These are phyloP conservation scores for Drosophila heteroneura DNA, from an alignment of 2,888 invertebrate genomes.

Conservation along the genomic window DNA sequence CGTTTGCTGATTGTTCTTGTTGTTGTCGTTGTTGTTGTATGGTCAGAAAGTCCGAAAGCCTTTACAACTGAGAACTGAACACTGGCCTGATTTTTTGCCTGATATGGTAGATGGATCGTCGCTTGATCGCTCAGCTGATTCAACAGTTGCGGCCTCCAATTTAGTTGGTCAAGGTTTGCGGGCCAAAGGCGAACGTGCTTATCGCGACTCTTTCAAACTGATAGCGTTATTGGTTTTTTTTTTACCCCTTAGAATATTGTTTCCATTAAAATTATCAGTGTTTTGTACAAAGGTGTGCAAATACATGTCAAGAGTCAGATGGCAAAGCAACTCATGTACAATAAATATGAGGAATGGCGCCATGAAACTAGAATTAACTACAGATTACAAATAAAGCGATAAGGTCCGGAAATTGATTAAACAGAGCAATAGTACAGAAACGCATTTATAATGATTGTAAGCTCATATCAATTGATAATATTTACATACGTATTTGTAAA, in stretches of 20 bases:
- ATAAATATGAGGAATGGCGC: slow-evolving; percentile 34
- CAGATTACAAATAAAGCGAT: slow-evolving; percentile 46
- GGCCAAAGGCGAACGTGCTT: slow-evolving; percentile 47
- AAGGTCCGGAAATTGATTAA: slow-evolving; percentile 44
- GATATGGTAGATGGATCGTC: slow-evolving; percentile 32
- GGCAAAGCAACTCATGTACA: slow-evolving; percentile 3
- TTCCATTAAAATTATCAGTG: slow-evolving; percentile 34
- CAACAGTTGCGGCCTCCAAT: slow-evolving; percentile 47
- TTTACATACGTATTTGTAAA: neutral
- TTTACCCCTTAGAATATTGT: slow-evolving; percentile 24
- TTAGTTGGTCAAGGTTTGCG: slow-evolving; percentile 72
- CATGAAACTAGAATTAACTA: slow-evolving; percentile 38
- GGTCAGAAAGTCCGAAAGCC: slow-evolving; percentile 11
- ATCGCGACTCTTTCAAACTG: slow-evolving; percentile 49
- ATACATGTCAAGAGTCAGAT: slow-evolving; percentile 26
- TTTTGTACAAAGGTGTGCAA: slow-evolving; percentile 43
- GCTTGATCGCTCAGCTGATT: slow-evolving; percentile 61
- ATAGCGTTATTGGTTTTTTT: slow-evolving; percentile 28
- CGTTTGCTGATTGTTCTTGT: slow-evolving; percentile 12
- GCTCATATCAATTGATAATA: slow-evolving; percentile 5
- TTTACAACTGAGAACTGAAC: slow-evolving; percentile 31
- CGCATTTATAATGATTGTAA: slow-evolving; percentile 12
- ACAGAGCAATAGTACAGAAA: neutral
- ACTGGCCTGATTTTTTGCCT: slow-evolving; percentile 27
- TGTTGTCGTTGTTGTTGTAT: neutral